Evolutionary conservation across 2,888 invertebrate genomes (phyloP), one percentile per base, ranked within the genome.

Genomic region (Orchesella flavescens): DNA sequence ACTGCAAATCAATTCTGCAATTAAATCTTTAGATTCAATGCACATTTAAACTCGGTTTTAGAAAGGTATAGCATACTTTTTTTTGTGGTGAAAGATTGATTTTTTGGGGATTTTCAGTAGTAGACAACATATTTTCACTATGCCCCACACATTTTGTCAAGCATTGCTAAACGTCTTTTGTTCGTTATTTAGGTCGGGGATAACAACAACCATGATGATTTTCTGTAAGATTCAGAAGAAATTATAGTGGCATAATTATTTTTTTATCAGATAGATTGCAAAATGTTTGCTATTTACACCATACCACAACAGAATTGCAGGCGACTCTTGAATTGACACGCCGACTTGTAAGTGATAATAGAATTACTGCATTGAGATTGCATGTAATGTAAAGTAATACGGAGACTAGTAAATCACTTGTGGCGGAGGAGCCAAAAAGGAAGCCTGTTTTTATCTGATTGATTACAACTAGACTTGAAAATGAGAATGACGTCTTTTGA

Each of bases 341-440:
- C 34, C 34, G 34, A 34, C 34, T 34, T 34, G 34, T 34, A 34
- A 34, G 34, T 34, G 34, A 34, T 34, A 34, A 34, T 34, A 7
- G 34, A 34, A 34, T 12, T 49, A 49, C n/a, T 49, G n/a, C 49
- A 49, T 49, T 49, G 34, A 34, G 34, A 34, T 49, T 49, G 49
- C 12, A 49, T 49, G 12, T n/a, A 49, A 49, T 49, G n/a, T 10
- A 49, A 3, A 15, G 49, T 2, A 49, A 15, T 12, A n/a, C n/a
- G n/a, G n/a, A n/a, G n/a, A n/a, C n/a, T n/a, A n/a, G 12, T 12
- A n/a, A 12, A 49, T 49, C 49, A 49, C 12, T 15, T 7, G 49
- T 49, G 12, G 49, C 49, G 49, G n/a, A 12, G 49, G n/a, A 53
- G 53, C 53, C 69, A 69, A 69, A 15, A 53, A 23, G 69, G 49